These are phyloP conservation scores for Mixornis gularis DNA, from an alignment of 2,113 vertebrate species.

Conservation along the genomic window DNA sequence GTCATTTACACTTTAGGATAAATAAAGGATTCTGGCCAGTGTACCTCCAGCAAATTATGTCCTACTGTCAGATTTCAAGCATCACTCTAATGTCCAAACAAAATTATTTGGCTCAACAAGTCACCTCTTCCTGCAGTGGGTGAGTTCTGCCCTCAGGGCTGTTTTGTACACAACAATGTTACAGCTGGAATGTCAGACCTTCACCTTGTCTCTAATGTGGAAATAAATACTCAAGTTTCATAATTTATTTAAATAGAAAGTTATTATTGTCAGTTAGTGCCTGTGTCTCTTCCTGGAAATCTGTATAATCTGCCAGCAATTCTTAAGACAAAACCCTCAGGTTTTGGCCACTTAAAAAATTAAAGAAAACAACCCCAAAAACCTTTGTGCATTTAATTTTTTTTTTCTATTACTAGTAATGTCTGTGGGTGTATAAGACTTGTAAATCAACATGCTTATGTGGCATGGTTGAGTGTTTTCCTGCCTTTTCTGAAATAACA, in stretches of 20 bases:
- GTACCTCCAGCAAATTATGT: not conserved
- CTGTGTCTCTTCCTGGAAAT: not conserved
- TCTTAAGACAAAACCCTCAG: not conserved
- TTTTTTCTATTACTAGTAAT: not conserved
- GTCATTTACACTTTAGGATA: not conserved
- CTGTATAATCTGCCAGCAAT: not conserved
- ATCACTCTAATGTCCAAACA: not conserved
- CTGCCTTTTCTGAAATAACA: slow-evolving; percentile 4
- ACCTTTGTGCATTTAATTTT: not conserved
- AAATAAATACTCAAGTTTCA: not conserved
- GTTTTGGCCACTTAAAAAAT: not conserved
- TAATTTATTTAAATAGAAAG: not conserved
- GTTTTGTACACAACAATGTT: not conserved
- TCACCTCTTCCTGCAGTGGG: not conserved
- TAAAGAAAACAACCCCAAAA: not conserved
- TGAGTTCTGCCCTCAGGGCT: not conserved
- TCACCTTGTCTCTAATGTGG: not conserved
- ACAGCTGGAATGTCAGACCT: not conserved
- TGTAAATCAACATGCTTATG: not conserved
- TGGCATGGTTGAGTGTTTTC: not conserved
- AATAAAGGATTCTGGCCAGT: not conserved
- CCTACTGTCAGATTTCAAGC: not conserved
- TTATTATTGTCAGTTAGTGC: not conserved
- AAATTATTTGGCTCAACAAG: not conserved
- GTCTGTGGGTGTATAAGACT: not conserved